Conservation (phyloP, 2,113 vertebrate species). For the Chaetodon auriga region DNA sequence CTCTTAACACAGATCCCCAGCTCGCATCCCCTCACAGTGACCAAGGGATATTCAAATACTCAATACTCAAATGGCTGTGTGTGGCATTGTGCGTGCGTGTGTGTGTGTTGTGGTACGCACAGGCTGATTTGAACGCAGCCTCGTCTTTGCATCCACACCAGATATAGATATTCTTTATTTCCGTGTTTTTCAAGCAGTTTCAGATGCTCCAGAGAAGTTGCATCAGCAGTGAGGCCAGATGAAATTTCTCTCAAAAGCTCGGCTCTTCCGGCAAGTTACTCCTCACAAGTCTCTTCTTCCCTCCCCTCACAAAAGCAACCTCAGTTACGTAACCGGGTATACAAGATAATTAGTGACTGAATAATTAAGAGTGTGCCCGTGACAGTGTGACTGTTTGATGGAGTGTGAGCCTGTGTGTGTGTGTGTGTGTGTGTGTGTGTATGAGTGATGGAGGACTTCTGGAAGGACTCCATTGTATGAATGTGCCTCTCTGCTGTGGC, state of each 20-base stretch:
- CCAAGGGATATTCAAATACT: not conserved
- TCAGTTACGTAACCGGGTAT: slow-evolving; percentile 71
- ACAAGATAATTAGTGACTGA: slow-evolving; percentile 74
- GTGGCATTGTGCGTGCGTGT: not conserved
- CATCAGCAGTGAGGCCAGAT: slow-evolving; percentile 70
- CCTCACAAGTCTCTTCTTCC: slow-evolving; percentile 47
- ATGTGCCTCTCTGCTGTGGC: slow-evolving; percentile 69
- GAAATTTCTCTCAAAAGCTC: slow-evolving; percentile 63
- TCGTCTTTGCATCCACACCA: slow-evolving; percentile 22
- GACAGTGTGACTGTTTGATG: slow-evolving; percentile 69
- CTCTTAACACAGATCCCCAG: not conserved
- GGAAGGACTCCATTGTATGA: slow-evolving; percentile 74
- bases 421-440: slow-evolving; percentile 22
- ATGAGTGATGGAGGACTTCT: slow-evolving; percentile 63
- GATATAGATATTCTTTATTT: slow-evolving; percentile 39
- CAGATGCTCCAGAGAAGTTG: slow-evolving; percentile 74
- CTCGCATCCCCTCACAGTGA: not conserved
- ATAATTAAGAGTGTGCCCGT: slow-evolving; percentile 75
- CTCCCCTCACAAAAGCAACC: slow-evolving; percentile 66
- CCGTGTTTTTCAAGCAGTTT: slow-evolving; percentile 61
- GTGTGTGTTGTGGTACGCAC: not conserved
- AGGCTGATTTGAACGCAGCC: not conserved
- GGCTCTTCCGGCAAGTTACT: slow-evolving; percentile 57
- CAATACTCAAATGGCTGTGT: not conserved
- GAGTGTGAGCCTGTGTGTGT: slow-evolving; percentile 33